These are phyloP conservation scores for Meteorus cinctellus DNA, from an alignment of 2,888 invertebrate genomes.

Conservation along the genomic window DNA sequence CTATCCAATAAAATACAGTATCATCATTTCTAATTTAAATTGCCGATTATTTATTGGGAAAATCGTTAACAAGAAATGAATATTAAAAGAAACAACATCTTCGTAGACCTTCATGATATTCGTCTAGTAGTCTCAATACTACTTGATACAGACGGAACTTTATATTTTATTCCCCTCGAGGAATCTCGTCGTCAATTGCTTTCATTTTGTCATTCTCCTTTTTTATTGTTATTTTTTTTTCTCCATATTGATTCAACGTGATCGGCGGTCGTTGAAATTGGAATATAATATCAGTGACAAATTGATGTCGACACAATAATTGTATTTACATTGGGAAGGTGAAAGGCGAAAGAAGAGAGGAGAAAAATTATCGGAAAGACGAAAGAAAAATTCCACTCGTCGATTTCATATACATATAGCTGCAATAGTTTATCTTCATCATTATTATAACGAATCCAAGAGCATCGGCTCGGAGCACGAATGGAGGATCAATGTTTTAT, in stretches of 20 bases:
- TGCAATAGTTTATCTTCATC: conserved; percentile 46
- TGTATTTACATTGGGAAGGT: neutral
- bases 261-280: conserved; percentile 11
- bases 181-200: neutral
- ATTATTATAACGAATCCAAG: conserved; percentile 64
- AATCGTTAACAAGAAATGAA: no score
- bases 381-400: neutral
- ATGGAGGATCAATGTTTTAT: conserved; percentile 69
- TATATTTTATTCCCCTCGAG: neutral
- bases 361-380: neutral
- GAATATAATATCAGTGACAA: conserved; percentile 27
- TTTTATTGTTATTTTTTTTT: neutral
- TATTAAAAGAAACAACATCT: no score
- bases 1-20: no score
- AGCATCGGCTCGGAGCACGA: conserved; percentile 62
- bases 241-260: neutral
- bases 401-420: neutral
- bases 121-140: no score
- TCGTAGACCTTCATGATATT: no score
- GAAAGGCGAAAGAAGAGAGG: neutral
- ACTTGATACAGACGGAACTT: neutral
- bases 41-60: no score
- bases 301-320: conserved; percentile 15
- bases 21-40: no score
- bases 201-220: neutral